phyloP scores from a whole-genome alignment of 2,113 vertebrate species.

The Forbesichthys papilliferus region DNA sequence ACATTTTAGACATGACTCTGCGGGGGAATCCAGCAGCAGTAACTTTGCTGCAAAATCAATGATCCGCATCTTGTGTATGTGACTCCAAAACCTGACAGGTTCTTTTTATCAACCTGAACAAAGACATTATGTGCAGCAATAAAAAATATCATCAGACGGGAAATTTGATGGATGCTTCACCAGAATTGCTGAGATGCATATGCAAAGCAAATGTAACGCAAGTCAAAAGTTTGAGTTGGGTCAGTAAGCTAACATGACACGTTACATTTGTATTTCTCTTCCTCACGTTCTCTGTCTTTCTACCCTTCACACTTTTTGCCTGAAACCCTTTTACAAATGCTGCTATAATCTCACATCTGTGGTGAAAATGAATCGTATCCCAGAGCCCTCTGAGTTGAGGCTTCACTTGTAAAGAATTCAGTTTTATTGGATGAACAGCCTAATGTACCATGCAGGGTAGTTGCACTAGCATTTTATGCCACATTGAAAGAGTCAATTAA shows the following conservation, averaged over 20 bases:
- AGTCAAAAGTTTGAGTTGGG: slow-evolving; percentile 49
- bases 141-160: slow-evolving; percentile 51
- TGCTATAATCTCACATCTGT: slow-evolving; percentile 76
- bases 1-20: slow-evolving; percentile 67
- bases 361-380: slow-evolving; percentile 84
- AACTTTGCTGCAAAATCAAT: slow-evolving; percentile 73
- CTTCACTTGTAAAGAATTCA: slow-evolving; percentile 85
- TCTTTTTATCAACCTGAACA: slow-evolving; percentile 64
- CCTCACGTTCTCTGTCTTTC: slow-evolving; percentile 1
- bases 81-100: slow-evolving; percentile 68
- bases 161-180: slow-evolving; percentile 35
- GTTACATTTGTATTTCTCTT: slow-evolving; percentile 35
- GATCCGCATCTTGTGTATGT: slow-evolving; percentile 69
- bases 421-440: slow-evolving; percentile 96
- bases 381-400: slow-evolving; percentile 81
- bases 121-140: slow-evolving; percentile 21
- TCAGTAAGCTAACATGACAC: slow-evolving; percentile 42
- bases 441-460: slow-evolving; percentile 99
- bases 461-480: slow-evolving; percentile 98
- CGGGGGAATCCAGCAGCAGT: slow-evolving; percentile 47
- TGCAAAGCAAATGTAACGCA: slow-evolving; percentile 14
- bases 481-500: slow-evolving; percentile 99
- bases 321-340: slow-evolving; percentile 68
- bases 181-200: slow-evolving; percentile 38
- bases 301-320: slow-evolving; percentile 33